Evolutionary conservation across 1,140 invertebrate species (phyloP), one percentile per base, ranked within the genome.

Genomic region (Subanguina moxae): DNA sequence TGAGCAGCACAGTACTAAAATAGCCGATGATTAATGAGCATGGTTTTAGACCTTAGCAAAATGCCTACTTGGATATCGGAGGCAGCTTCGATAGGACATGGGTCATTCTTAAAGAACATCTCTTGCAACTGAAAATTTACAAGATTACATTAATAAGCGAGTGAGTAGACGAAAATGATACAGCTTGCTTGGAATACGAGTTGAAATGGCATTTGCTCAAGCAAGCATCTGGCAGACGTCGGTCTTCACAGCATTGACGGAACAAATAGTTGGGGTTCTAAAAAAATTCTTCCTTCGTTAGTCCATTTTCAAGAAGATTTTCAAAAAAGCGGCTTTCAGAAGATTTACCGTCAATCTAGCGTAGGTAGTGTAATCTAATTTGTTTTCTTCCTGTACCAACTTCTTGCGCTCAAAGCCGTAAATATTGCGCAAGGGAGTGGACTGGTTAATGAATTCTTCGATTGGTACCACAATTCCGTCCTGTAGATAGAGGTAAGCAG

Each of bases 131-230:
- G 25, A 71, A 74, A 21, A 19, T 27, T 3, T 25, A 3, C 8
- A 7, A 5, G 27, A 19, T 61, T 61, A 25, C 8, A 61, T 25
- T 61, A 3, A 21, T 61, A 15, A 21, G 28, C 28, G 13, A 56
- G 3, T 56, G 3, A 5, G 3, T 56, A 3, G 52, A 5, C 52
- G 3, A 32, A 61, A 32, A 32, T 61, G 19, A 25, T 32, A 61
- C 38, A 19, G 69, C 59, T 38, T 82, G 64, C 67, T 81, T 81
- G 23, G 67, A 82, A 66, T 70, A 81, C 7, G 58, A 62, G 58
- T 72, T 77, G 48, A 83, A 81, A 32, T 80, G 68, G 57, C 79
- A 81, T 62, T 81, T 81, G 21, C 58, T 46, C 1, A 81, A 69
- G 48, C 79, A 81, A 3, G 78, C 68, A 62, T 81, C 79, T 9